Conservation (phyloP, 2,888 invertebrate species). For the Callimorpha dominula region DNA sequence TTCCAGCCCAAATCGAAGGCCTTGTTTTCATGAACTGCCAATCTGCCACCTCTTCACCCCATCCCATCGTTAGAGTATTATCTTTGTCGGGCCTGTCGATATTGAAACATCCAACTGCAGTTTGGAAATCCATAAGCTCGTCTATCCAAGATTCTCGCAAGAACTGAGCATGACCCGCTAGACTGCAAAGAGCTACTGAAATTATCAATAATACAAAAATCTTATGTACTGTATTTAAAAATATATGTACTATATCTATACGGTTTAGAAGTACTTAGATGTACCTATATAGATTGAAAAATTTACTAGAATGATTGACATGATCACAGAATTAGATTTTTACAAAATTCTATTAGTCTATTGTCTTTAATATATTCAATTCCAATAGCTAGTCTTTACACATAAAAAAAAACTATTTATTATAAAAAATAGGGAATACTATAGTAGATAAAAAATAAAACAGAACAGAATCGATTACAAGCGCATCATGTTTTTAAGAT, state of each 20-base stretch:
- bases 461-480: no score
- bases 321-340: not conserved
- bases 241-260: not conserved
- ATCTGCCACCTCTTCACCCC: not conserved
- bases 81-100: constrained; percentile 1
- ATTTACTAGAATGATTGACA: not conserved
- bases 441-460: no score
- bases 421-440: no score
- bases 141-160: constrained; percentile 18
- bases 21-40: constrained; percentile 8
- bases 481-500: no score
- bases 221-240: not conserved
- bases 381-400: no score
- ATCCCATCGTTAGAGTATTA: not conserved
- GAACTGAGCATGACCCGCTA: constrained; percentile 20
- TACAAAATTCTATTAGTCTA: not conserved
- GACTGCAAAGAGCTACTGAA: constrained; percentile 22
- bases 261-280: not conserved
- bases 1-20: constrained; percentile 1
- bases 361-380: no score
- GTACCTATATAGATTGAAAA: not conserved
- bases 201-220: not conserved
- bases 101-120: constrained; percentile 13
- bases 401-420: no score
- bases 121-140: constrained; percentile 18